phyloP scores from a whole-genome alignment of 1,140 invertebrate species.

The Philotrypesis tridentata region DNA sequence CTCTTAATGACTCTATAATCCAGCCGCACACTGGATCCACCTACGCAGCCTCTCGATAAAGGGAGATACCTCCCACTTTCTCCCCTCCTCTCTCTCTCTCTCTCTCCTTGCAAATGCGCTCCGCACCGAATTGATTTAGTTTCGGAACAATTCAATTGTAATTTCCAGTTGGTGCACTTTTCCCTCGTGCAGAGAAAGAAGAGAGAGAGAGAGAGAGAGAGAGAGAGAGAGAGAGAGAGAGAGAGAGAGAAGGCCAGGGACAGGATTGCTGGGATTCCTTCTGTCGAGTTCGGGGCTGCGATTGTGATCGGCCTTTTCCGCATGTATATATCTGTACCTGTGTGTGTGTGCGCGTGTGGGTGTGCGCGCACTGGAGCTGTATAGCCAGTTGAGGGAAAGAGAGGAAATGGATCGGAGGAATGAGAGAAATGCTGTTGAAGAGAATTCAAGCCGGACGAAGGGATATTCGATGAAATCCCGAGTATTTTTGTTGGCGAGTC shows the following conservation, averaged over 20 bases:
- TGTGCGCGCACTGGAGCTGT: too few relatives aligned
- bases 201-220: too few relatives aligned
- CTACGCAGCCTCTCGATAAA: background rate
- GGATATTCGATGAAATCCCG: background rate
- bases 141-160: slow-evolving; percentile 50
- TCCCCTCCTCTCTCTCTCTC: background rate
- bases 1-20: slow-evolving; percentile 46
- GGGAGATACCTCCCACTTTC: too few relatives aligned
- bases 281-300: slow-evolving; percentile 13
- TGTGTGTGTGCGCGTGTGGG: background rate
- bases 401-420: slow-evolving; percentile 32
- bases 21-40: background rate
- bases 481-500: background rate
- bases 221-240: too few relatives aligned
- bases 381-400: background rate
- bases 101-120: background rate
- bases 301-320: slow-evolving; percentile 16
- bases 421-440: slow-evolving; percentile 32
- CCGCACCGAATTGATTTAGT: slow-evolving; percentile 44
- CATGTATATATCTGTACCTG: too few relatives aligned
- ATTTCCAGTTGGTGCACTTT: slow-evolving; percentile 46
- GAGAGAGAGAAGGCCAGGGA: background rate
- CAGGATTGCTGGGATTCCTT: slow-evolving; percentile 35
- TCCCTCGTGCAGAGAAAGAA: background rate
- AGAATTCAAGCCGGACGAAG: background rate